These are phyloP conservation scores for Spodoptera picta DNA, from an alignment of 2,888 invertebrate genomes.

Conservation along the genomic window DNA sequence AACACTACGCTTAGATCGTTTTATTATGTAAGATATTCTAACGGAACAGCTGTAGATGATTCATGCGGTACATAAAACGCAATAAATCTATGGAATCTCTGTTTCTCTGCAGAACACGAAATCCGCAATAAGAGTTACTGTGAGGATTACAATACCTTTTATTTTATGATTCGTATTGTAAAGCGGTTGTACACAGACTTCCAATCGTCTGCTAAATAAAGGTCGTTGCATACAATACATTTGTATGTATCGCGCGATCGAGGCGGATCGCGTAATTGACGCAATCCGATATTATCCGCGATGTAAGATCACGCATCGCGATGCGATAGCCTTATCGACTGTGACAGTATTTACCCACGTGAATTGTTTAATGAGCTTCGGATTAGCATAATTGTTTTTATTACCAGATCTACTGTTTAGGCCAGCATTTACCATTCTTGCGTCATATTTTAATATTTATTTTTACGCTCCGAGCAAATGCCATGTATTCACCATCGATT, in stretches of 20 bases:
- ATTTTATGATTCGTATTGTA: constrained; percentile 50
- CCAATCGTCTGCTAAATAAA: constrained; percentile 65
- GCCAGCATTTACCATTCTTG: constrained; percentile 4
- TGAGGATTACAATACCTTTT: constrained; percentile 43
- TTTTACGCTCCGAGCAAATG: constrained; percentile 1
- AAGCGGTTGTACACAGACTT: constrained; percentile 43
- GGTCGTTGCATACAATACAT: constrained; percentile 81
- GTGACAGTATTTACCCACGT: constrained; percentile 79
- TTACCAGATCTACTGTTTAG: constrained; percentile 49
- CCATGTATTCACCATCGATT: background rate
- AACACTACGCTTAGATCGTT: constrained; percentile 43
- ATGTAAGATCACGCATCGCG: constrained; percentile 81
- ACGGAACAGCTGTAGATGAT: constrained; percentile 42
- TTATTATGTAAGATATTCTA: constrained; percentile 48
- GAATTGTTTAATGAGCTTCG: constrained; percentile 78
- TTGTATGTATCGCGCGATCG: constrained; percentile 85
- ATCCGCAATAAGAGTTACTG: constrained; percentile 23
- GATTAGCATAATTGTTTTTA: constrained; percentile 79
- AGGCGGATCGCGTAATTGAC: constrained; percentile 85
- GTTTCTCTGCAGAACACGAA: constrained; percentile 24
- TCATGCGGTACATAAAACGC: constrained; percentile 27
- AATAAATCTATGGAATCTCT: constrained; percentile 36
- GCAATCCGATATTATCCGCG: constrained; percentile 84
- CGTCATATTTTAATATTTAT: constrained; percentile 5
- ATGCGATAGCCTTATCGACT: constrained; percentile 81